Percentiles rank a stretch among this genome's conserved stretches.
Evolutionary conservation across 2,888 invertebrate species (phyloP).

Genomic region (Dasypogon diadema): DNA sequence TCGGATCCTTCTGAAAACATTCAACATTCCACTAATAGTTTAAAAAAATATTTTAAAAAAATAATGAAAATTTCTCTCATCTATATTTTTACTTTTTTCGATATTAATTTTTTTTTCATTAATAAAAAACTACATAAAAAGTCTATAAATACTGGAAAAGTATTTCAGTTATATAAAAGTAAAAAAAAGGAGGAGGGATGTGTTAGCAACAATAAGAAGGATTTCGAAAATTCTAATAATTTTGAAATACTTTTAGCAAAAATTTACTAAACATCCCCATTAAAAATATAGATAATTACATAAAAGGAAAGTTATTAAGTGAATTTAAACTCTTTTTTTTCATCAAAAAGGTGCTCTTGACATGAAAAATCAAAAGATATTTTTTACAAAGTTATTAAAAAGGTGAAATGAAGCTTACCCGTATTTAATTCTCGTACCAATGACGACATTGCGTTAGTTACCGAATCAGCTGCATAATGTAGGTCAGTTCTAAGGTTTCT

Average conservation of each 20-base stretch:
- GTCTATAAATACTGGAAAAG: neutral
- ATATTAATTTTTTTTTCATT: constrained; percentile 4
- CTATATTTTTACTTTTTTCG: constrained; percentile 43
- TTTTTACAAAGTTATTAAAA: constrained; percentile 26
- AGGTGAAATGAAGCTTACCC: constrained; percentile 72
- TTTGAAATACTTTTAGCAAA: neutral
- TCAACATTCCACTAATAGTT: constrained; percentile 62
- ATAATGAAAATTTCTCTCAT: constrained; percentile 36
- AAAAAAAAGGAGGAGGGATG: too few species aligned
- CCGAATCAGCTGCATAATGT: constrained; percentile 95
- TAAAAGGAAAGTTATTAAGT: constrained; percentile 27
- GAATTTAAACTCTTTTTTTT: constrained; percentile 26
- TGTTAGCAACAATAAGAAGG: neutral
- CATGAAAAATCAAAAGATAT: constrained; percentile 12
- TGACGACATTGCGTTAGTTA: constrained; percentile 98
- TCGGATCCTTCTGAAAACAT: constrained; percentile 62
- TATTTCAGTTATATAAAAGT: neutral
- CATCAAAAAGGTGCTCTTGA: constrained; percentile 34
- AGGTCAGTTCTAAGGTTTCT: constrained; percentile 84
- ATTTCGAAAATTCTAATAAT: neutral
- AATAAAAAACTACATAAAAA: constrained; percentile 21
- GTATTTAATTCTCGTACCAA: constrained; percentile 96
- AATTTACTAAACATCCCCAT: neutral
- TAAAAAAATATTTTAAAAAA: constrained; percentile 57
- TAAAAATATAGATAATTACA: constrained; percentile 33